Base-by-base conservation (phyloP, 2,888 invertebrate genomes). In the Zhuqinia jingwanae region DNA sequence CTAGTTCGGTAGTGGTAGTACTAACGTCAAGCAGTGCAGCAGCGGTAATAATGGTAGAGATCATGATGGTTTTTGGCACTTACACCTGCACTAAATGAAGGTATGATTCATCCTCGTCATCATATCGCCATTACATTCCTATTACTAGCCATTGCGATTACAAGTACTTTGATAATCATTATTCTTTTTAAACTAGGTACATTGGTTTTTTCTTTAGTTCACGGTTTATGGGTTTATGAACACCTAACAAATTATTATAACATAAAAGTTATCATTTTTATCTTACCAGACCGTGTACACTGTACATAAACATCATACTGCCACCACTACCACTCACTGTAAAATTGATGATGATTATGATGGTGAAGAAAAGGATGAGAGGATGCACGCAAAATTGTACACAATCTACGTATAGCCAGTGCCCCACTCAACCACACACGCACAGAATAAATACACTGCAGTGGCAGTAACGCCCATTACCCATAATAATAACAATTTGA, bases 141-240 rank as follows among this genome's bases (percentile, higher is more conserved):
- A 22, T 68, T 1, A 17, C n/a, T 6, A n/a, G 53, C 53, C 5
- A 36, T 36, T 36, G 36, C 8, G 36, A 36, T 36, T 36, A 6
- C 8, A 6, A 6, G 3, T 36, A 36, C 5, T 36, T 6, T 36
- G 36, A 36, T 36, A n/a, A 22, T 25, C 20, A 20, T 47, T 22
- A 50, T 50, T 13, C 70, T 11, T 73, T 22, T 15, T 73, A 36
- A 36, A 36, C 36, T 36, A 36, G 8, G 8, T 60, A 17, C 58
- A 22, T 68, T 13, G 5, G 15, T 42, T 42, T 68, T 30, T 36
- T 50, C 30, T 68, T 56, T 70, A 13, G 53, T 80, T 80, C 81
- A 81, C 81, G 73, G 60, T 73, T 68, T 80, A 56, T 68, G 42
- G 68, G 20, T 73, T 81, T 22, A 42, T 70, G 80, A 70, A 80